Base-by-base conservation (phyloP, 1,140 invertebrate genomes). In the Drosophila sechellia region DNA sequence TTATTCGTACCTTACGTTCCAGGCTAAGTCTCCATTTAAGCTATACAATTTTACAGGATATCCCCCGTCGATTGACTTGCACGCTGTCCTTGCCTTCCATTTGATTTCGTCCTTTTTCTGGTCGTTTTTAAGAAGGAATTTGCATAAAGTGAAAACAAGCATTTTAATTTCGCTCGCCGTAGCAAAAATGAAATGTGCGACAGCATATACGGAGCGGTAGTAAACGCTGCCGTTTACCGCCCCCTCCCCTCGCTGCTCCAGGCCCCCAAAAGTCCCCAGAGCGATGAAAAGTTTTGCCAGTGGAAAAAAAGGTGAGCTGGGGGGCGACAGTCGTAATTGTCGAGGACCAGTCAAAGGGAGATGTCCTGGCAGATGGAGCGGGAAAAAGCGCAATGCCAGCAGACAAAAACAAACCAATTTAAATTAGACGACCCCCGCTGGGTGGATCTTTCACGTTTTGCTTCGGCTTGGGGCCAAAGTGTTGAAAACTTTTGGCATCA, bases 91-190 rank as follows among this genome's bases (percentile, higher is more conserved):
- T 12, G 40, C 56, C 11, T 53, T 35, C 54, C 46, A 46, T 43
- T 73, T 55, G 40, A 34, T 64, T 57, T 48, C 34, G 31, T 65
- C 52, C 35, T 25, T 61, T 76, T 76, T 45, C 73, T 76, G 63
- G 64, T 68, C 71, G 75, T 77, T 77, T 83, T 81, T 80, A 73
- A 65, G 79, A 42, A 65, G 52, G 81, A 89, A 89, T 89, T 89
- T 89, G 80, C 84, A 89, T 89, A 89, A 89, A 89, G 84, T 89
- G 84, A 89, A 89, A 89, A 89, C 84, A 89, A 89, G 84, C 84
- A 89, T 89, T 89, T 89, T 89, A 89, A 89, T 89, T 89, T 89
- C 58, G 74, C 84, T 90, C 84, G 84, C 73, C 84, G 77, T 68
- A 89, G 84, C 77, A 83, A 86, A 86, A 89, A 79, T 89, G 79